These are phyloP conservation scores for Rafetus swinhoei DNA, from an alignment of 2,113 vertebrate species.

Conservation along the genomic window DNA sequence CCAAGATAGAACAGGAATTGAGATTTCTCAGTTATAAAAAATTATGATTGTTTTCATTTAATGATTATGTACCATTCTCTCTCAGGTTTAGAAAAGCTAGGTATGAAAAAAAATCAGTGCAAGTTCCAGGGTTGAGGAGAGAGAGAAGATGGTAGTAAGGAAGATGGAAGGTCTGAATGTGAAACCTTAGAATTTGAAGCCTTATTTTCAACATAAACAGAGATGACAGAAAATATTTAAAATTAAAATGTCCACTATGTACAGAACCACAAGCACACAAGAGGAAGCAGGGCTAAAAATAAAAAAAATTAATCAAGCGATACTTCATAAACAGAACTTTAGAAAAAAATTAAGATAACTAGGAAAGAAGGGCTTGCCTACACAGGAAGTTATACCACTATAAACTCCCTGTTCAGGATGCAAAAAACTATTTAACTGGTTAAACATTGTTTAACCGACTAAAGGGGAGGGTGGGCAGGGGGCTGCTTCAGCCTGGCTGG, in stretches of 20 bases:
- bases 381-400: too few species aligned
- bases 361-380: background rate
- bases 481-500: too few species aligned
- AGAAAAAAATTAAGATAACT: background rate
- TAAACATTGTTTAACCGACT: too few species aligned
- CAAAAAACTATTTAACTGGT: too few species aligned
- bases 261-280: background rate
- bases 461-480: too few species aligned
- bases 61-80: background rate
- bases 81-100: background rate
- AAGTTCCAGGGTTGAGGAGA: background rate
- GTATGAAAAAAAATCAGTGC: background rate
- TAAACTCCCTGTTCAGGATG: background rate
- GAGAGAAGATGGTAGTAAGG: background rate
- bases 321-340: background rate
- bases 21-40: background rate
- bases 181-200: background rate
- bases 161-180: background rate
- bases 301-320: background rate
- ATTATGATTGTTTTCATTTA: background rate
- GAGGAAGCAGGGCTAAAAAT: background rate
- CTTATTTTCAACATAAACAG: background rate
- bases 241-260: background rate
- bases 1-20: background rate
- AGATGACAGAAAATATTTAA: background rate